phyloP scores from a whole-genome alignment of 2,797 vertebrate genomes.

The Bradypodion ventrale region DNA sequence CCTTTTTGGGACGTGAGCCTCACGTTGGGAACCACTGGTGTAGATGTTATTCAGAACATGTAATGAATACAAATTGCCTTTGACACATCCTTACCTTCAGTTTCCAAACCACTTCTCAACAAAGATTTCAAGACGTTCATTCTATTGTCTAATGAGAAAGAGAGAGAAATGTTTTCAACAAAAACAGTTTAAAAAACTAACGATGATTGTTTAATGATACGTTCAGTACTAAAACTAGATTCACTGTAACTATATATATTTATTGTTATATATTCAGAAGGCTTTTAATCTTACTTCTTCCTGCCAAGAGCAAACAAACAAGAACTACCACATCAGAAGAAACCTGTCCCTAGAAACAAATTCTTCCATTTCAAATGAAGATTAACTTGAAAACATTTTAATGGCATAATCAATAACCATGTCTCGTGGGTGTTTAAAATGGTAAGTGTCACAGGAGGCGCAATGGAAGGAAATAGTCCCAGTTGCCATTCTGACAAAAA shows the following conservation, averaged over 20 bases:
- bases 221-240: neutral
- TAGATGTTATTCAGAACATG: neutral
- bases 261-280: neutral
- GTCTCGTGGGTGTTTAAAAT: too few species aligned
- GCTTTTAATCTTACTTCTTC: neutral
- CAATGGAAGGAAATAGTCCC: too few species aligned
- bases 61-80: neutral
- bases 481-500: too few species aligned
- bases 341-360: neutral
- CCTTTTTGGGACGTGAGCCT: too few species aligned
- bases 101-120: conserved; percentile 2
- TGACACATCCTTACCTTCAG: conserved; percentile 49
- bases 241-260: neutral
- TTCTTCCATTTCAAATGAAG: neutral
- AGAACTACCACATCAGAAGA: neutral
- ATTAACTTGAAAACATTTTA: too few species aligned
- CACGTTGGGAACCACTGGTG: too few species aligned
- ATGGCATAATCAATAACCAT: too few species aligned
- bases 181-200: conserved; percentile 11
- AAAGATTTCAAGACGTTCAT: conserved; percentile 23
- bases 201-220: neutral
- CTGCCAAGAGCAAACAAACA: neutral
- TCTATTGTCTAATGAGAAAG: neutral
- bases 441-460: too few species aligned
- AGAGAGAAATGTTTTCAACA: conserved; percentile 41